Evolutionary conservation across 2,888 invertebrate species (phyloP).

Genomic region (Smittia aterrima): DNA sequence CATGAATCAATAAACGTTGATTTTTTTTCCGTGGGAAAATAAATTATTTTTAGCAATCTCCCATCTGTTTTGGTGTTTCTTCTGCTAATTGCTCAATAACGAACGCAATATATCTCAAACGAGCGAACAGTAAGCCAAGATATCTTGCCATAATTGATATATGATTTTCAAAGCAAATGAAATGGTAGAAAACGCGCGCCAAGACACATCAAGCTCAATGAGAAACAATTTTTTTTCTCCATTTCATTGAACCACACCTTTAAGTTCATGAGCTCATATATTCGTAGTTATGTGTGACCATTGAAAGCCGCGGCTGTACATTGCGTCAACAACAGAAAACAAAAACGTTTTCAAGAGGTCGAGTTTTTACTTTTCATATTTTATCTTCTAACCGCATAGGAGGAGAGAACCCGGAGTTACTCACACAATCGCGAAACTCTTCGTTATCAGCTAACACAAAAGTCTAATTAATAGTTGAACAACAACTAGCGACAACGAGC

Average conservation of each 20-base stretch:
- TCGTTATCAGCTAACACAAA: neutral
- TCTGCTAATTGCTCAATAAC: neutral
- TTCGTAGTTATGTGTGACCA: neutral
- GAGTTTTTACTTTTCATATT: neutral
- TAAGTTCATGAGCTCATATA: slow-evolving; percentile 18
- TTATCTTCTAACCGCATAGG: neutral
- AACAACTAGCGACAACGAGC: neutral
- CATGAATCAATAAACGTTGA: neutral
- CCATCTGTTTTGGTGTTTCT: neutral
- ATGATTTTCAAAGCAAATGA: neutral
- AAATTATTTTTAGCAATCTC: neutral
- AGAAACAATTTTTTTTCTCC: neutral
- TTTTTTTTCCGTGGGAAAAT: neutral
- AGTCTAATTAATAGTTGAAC: slow-evolving; percentile 14
- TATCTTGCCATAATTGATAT: neutral
- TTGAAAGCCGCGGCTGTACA: neutral
- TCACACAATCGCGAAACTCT: neutral
- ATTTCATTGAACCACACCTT: slow-evolving; percentile 24
- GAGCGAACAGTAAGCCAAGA: neutral
- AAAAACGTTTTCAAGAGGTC: neutral
- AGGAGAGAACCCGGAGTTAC: neutral
- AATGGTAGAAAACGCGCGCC: neutral
- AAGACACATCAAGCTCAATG: neutral
- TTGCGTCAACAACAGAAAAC: neutral
- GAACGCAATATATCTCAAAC: neutral